Evolutionary conservation across 2,113 vertebrate species (phyloP).

Genomic region (Tringa solitaria): DNA sequence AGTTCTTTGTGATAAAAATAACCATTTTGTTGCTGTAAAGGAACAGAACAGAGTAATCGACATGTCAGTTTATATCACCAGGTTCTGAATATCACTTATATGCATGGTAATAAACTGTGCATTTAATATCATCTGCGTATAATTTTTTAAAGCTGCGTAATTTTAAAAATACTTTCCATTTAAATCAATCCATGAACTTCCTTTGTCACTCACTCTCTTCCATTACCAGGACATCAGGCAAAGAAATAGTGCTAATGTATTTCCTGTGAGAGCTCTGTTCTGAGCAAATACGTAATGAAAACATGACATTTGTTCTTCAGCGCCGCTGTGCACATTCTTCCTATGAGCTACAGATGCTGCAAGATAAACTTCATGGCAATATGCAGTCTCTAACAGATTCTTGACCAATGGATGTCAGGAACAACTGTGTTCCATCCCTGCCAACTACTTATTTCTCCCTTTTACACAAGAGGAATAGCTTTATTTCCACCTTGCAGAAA

Average conservation of each 20-base stretch:
- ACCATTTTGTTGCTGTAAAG: background rate
- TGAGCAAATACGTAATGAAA: background rate
- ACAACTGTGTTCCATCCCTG: background rate
- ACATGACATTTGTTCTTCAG: background rate
- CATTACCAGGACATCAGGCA: background rate
- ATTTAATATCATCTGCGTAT: background rate
- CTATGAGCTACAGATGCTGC: background rate
- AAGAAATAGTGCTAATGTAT: background rate
- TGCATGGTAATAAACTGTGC: background rate
- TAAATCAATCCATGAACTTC: background rate
- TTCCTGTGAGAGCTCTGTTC: background rate
- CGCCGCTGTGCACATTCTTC: rapidly evolving
- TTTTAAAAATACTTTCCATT: background rate
- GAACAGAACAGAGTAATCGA: background rate
- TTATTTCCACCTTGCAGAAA: background rate
- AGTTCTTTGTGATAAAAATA: background rate
- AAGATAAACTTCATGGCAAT: background rate
- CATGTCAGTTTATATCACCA: background rate
- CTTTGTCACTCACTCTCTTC: background rate
- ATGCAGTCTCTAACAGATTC: background rate
- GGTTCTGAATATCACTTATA: background rate
- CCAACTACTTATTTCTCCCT: background rate
- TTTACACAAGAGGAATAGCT: background rate
- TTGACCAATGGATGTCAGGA: background rate
- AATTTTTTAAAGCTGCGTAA: background rate